phyloP scores from a whole-genome alignment of 2,888 invertebrate species.

The Nomada flava region DNA sequence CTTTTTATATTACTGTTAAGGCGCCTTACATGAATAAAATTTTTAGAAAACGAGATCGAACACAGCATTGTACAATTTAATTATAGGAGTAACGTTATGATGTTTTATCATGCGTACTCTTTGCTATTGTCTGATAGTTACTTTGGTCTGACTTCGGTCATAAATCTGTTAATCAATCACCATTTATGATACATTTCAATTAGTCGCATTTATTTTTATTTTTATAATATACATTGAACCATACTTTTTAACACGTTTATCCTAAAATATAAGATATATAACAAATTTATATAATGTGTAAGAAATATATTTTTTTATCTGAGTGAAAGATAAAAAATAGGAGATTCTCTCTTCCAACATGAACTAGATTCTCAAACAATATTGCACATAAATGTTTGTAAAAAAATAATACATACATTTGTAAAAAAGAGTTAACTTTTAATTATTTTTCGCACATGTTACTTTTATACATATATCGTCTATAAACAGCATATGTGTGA shows the following conservation, averaged over 20 bases:
- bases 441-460: slow-evolving; percentile 70
- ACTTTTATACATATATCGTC: slow-evolving; percentile 56
- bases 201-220: slow-evolving; percentile 25
- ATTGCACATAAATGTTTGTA: slow-evolving; percentile 36
- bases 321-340: slow-evolving; percentile 43
- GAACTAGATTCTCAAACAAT: slow-evolving; percentile 39
- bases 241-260: slow-evolving; percentile 34
- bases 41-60: slow-evolving; percentile 69
- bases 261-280: slow-evolving; percentile 40
- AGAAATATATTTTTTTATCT: slow-evolving; percentile 54
- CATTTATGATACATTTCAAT: slow-evolving; percentile 21
- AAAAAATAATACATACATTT: slow-evolving; percentile 68
- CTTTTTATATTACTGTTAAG: slow-evolving; percentile 79
- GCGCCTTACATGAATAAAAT: slow-evolving; percentile 78
- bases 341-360: slow-evolving; percentile 39
- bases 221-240: slow-evolving; percentile 30
- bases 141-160: neutral
- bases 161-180: slow-evolving; percentile 10
- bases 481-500: slow-evolving; percentile 63
- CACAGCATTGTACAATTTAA: slow-evolving; percentile 46
- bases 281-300: slow-evolving; percentile 46
- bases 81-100: slow-evolving; percentile 30
- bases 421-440: slow-evolving; percentile 71
- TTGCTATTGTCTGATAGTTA: neutral
- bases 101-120: slow-evolving; percentile 31